Percentiles rank a stretch among this genome's conserved stretches.
Conservation (phyloP, 2,113 vertebrate species). For the Toxostoma redivivum region DNA sequence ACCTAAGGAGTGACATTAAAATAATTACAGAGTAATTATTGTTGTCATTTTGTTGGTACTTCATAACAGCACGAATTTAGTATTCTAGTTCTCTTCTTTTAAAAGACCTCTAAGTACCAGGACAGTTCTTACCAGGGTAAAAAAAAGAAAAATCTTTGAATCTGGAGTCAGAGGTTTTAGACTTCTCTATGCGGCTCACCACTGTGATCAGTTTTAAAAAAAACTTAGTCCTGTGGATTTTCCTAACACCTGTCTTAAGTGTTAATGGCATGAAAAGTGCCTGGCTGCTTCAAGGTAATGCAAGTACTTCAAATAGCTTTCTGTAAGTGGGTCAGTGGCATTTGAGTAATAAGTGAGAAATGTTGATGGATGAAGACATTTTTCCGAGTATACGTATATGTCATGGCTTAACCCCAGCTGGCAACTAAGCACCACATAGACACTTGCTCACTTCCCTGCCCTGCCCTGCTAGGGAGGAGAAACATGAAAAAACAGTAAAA, state of each 20-base stretch:
- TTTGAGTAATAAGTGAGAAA: not conserved
- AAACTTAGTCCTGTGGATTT: not conserved
- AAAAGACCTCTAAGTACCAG: not conserved
- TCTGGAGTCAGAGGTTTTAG: not conserved
- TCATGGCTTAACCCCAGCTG: not conserved
- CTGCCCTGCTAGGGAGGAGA: not conserved
- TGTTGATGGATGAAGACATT: not conserved
- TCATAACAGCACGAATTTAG: not conserved
- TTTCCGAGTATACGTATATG: not conserved
- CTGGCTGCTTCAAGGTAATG: not conserved
- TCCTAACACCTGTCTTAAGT: not conserved
- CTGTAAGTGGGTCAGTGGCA: not conserved
- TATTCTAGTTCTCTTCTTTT: not conserved
- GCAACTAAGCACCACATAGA: not conserved
- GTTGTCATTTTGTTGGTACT: not conserved
- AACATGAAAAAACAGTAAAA: not conserved
- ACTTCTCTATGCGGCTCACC: not conserved
- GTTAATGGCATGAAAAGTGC: not conserved
- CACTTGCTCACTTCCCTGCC: not conserved
- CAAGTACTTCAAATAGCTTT: not conserved
- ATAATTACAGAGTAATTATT: not conserved
- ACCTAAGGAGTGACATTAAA: not conserved
- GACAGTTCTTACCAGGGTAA: not conserved
- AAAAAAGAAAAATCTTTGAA: not conserved
- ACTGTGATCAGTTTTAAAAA: not conserved